A percentile compares a stretch with the other conserved stretches of the same genome.
Evolutionary conservation across 1,140 invertebrate genomes (phyloP).

Genomic region (Trichomalopsis sarcophagae): DNA sequence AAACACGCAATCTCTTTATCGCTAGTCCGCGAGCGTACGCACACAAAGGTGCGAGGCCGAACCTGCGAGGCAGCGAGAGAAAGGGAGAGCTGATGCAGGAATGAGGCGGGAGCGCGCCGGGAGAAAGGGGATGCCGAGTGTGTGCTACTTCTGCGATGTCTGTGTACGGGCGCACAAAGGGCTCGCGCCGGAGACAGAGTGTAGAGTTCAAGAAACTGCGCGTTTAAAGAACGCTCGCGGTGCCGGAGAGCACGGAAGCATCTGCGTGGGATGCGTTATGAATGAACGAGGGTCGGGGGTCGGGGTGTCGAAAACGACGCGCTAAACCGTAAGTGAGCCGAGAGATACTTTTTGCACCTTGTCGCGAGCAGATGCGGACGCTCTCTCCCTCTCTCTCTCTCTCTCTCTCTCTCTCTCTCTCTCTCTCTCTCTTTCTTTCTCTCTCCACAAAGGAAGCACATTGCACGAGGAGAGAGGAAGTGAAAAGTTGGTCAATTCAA

Average conservation of each 20-base stretch:
- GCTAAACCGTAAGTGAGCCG: no score
- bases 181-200: not conserved
- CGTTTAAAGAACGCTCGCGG: not conserved
- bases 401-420: not conserved
- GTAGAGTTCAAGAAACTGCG: conserved; percentile 2
- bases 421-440: not conserved
- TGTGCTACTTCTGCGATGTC: conserved; percentile 12
- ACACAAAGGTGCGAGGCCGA: conserved; percentile 6
- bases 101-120: not conserved
- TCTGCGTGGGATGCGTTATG: not conserved
- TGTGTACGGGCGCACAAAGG: not conserved
- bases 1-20: conserved; percentile 40
- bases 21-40: not conserved
- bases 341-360: no score
- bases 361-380: not conserved
- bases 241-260: not conserved
- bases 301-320: no score
- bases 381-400: not conserved
- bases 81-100: conserved; percentile 3
- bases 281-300: not conserved
- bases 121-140: conserved; percentile 7
- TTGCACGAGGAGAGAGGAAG: not conserved
- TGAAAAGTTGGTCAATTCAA: not conserved
- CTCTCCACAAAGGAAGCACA: not conserved
- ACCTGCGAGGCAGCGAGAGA: not conserved